Conservation (phyloP, 2,888 invertebrate genomes). For the Ptilodon capucinus region DNA sequence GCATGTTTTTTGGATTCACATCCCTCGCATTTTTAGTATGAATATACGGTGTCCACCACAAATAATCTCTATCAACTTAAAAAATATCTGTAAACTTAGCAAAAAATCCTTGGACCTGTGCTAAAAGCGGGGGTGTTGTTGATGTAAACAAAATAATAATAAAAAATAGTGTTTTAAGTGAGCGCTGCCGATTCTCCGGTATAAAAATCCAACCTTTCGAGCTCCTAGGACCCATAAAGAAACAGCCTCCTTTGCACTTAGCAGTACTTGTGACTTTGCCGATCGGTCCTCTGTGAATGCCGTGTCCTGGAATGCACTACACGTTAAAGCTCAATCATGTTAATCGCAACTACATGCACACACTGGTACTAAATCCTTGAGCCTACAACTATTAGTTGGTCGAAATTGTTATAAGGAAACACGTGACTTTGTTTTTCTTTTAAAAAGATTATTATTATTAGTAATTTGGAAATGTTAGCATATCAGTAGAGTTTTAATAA, state of each 20-base stretch:
- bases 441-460: slow-evolving; percentile 12
- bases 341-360: slow-evolving; percentile 77
- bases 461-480: slow-evolving; percentile 28
- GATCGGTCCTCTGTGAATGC: slow-evolving; percentile 86
- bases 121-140: slow-evolving; percentile 36
- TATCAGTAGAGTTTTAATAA: slow-evolving; percentile 1
- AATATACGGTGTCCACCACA: too few relatives aligned
- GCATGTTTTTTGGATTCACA: too few relatives aligned
- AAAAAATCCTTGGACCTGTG: slow-evolving; percentile 18
- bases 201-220: slow-evolving; percentile 90
- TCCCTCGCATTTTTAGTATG: not conserved
- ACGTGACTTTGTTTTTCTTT: slow-evolving; percentile 9
- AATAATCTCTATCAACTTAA: not conserved
- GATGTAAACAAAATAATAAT: slow-evolving; percentile 33
- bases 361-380: slow-evolving; percentile 45
- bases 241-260: slow-evolving; percentile 96
- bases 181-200: slow-evolving; percentile 51
- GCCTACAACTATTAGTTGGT: slow-evolving; percentile 24
- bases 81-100: slow-evolving; percentile 8
- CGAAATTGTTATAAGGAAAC: slow-evolving; percentile 1
- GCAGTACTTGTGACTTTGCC: slow-evolving; percentile 90
- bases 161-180: slow-evolving; percentile 51
- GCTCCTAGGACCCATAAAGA: slow-evolving; percentile 96
- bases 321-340: slow-evolving; percentile 73
- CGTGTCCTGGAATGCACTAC: slow-evolving; percentile 86